Conservation (phyloP, 2,113 vertebrate species). For the Pholis gunnellus region DNA sequence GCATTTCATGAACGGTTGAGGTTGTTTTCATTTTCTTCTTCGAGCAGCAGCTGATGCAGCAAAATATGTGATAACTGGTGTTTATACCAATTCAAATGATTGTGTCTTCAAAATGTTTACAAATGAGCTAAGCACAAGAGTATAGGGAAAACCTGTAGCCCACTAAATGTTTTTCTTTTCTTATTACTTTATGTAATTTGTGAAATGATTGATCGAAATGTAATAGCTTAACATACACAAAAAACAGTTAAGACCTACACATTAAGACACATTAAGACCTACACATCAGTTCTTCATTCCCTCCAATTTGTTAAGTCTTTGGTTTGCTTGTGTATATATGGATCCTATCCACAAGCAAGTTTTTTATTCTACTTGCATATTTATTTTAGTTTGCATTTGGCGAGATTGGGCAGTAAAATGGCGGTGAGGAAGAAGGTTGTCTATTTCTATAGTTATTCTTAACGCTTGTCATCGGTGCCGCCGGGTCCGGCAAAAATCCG, state of each 20-base stretch:
- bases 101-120: not conserved
- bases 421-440: no score
- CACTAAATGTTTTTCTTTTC: not conserved
- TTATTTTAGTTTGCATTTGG: not conserved
- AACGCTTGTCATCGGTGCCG: not conserved
- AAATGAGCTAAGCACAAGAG: not conserved
- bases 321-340: not conserved
- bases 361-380: not conserved
- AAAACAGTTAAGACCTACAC: no score
- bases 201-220: not conserved
- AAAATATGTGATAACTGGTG: not conserved
- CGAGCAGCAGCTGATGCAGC: constrained; percentile 1
- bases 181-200: not conserved
- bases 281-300: not conserved
- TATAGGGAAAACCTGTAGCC: not conserved
- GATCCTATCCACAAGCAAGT: not conserved
- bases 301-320: not conserved
- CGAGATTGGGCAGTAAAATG: no score
- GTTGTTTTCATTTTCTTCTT: constrained; percentile 6
- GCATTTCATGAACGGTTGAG: constrained; percentile 3
- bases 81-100: not conserved
- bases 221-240: not conserved
- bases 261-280: no score
- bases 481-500: not conserved
- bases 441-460: not conserved